phyloP scores from a whole-genome alignment of 2,113 vertebrate species.

The Proteles cristata region DNA sequence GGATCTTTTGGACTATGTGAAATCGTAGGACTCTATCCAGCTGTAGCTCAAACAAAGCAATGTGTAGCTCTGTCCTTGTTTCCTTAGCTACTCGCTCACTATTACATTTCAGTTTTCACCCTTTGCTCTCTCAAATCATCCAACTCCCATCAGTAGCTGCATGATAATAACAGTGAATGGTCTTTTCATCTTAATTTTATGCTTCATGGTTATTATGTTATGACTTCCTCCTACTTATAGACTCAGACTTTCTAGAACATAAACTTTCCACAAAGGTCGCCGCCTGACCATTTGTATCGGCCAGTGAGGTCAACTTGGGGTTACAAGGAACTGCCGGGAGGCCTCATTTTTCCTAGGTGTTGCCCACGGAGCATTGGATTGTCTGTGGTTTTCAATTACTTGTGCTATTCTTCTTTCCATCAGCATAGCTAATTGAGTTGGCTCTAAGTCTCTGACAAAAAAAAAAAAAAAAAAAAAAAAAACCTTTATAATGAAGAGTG shows the following conservation, averaged over 20 bases:
- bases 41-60: not conserved
- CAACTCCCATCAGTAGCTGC: not conserved
- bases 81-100: not conserved
- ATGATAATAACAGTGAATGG: not conserved
- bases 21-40: not conserved
- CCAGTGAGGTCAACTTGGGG: conserved; percentile 21
- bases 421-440: conserved; percentile 59
- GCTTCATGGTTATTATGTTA: conserved; percentile 21
- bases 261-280: conserved; percentile 24
- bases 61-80: not conserved
- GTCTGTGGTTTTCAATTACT: conserved; percentile 67
- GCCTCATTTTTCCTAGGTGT: conserved; percentile 33
- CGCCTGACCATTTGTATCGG: not conserved
- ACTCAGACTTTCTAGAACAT: conserved; percentile 28
- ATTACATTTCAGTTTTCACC: conserved; percentile 24
- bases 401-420: conserved; percentile 53
- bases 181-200: conserved; percentile 42
- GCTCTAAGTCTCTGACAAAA: not conserved
- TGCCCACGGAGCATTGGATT: conserved; percentile 51
- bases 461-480: not conserved
- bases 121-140: conserved; percentile 8
- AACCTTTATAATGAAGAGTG: conserved; percentile 45
- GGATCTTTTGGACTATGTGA: not conserved
- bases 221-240: conserved; percentile 50
- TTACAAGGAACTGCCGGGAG: not conserved